These are phyloP conservation scores for Mactra quadrangularis DNA, from an alignment of 1,140 invertebrate species.

Conservation along the genomic window DNA sequence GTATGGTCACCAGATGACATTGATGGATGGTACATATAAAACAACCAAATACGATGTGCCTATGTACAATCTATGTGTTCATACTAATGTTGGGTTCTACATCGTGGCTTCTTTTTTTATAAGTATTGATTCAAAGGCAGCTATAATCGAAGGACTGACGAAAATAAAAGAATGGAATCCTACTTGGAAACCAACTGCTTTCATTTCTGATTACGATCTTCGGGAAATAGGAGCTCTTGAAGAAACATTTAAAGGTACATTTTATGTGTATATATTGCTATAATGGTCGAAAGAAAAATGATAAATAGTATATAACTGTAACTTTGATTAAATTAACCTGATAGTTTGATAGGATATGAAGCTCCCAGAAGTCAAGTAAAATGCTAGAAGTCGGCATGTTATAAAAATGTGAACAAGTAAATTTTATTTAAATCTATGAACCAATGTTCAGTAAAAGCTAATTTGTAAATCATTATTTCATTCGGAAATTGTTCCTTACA, in stretches of 20 bases:
- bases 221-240: neutral
- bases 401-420: no score
- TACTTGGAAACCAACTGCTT: neutral
- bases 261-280: no score
- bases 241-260: neutral
- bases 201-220: neutral
- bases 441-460: no score
- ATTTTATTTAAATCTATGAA: no score
- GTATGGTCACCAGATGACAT: neutral
- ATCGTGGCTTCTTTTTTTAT: neutral
- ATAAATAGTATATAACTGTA: no score
- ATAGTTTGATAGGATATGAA: no score
- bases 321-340: no score
- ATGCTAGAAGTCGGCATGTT: no score
- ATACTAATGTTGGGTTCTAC: constrained; percentile 6
- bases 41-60: constrained; percentile 1
- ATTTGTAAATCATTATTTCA: no score
- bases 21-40: constrained; percentile 21
- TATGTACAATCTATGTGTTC: neutral
- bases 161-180: neutral
- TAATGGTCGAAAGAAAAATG: no score
- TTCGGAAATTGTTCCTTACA: no score
- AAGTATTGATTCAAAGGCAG: neutral
- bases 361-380: no score
- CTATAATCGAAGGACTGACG: neutral